Base-by-base conservation (phyloP, 1,140 invertebrate genomes). In the Aplysia californica region DNA sequence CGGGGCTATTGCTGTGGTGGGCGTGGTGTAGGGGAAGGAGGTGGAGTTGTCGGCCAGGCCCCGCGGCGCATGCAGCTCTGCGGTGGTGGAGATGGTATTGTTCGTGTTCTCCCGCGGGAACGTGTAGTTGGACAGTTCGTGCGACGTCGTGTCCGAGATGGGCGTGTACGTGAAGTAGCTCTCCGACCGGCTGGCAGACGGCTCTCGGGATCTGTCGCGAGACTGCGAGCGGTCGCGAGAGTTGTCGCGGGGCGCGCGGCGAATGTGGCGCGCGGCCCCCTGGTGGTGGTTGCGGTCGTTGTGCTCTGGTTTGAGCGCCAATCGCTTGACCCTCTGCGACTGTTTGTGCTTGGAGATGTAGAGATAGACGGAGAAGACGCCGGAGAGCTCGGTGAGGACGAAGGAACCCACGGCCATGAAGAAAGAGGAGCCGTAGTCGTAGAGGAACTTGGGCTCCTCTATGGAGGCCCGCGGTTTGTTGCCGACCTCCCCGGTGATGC, bases 81-180 rank as follows among this genome's bases (percentile, higher is more conserved):
- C 87, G 33, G 87, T 87, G 50, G 87, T 89, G 65, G 86, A 87
- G 70, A 87, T 84, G 31, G 87, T 87, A 80, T 88, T 87, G 79
- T 87, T 82, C 50, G 87, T 87, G 36, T 69, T 69, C 50, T 87
- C 86, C 35, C 87, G 82, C 29, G 80, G 82, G 77, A 88, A 86
- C 33, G 82, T 38, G 82, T 87, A 89, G 79, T 87, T 89, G 50
- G 87, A 88, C 69, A 88, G 79, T 76, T 89, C 87, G 76, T 88
- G 87, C 29, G 87, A 87, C 58, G 83, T 82, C 35, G 84, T 83
- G 75, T 87, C 86, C 44, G 87, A 88, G 59, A 88, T 85, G 55
- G 87, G 87, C 64, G 87, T 89, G 79, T 89, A 89, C 33, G 87
- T 89, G 72, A 86, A 89, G 79, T 88, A 89, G 75, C 86, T 89